Evolutionary conservation across 2,888 invertebrate genomes (phyloP), one percentile per base, ranked within the genome.

Genomic region (Prenolepis imparis): DNA sequence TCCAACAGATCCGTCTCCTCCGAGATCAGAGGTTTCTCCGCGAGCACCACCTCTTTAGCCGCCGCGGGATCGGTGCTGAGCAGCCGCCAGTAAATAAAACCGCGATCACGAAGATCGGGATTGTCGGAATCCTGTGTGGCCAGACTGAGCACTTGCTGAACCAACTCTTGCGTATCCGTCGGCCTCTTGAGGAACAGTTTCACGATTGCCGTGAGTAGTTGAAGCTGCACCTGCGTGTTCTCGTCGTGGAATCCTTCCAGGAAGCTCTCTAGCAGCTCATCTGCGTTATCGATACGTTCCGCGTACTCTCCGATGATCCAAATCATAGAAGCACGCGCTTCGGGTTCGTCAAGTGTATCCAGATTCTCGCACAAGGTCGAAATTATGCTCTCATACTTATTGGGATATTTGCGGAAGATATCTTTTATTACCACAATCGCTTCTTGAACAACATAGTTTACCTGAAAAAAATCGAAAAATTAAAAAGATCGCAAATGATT

Each of bases 401-500:
- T 99, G 12, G 99, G 99, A 95, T 99, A 99, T 95, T 99, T 98
- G 81, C 98, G 96, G 96, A 98, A 98, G 88, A 98, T 98, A 93
- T 99, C 98, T 95, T 99, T 99, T 93, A 99, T 99, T 32, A 99
- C 99, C 15, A 99, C 99, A 87, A 99, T 99, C 0, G 99, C 99
- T 94, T 99, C 99, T 95, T 99, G 99, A 0, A 99, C 99, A 21
- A 99, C 99, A 94, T 99, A 99, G 96, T 99, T 99, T 28, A 98
- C 96, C 95, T 95, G 80, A 72, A 75, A 77, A 61, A 83, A 18
- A 72, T 32, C 12, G 61, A 1, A 68, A 11, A 55, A 82, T 21
- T 72, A 64, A 44, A 32, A 5, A 4, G 99, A 44, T 98, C 95
- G 95, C 95, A 74, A 57, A 86, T 74, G 18, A 75, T 48, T 24